Conservation (phyloP, 2,113 vertebrate genomes). For the Nothobranchius kuhntae region DNA sequence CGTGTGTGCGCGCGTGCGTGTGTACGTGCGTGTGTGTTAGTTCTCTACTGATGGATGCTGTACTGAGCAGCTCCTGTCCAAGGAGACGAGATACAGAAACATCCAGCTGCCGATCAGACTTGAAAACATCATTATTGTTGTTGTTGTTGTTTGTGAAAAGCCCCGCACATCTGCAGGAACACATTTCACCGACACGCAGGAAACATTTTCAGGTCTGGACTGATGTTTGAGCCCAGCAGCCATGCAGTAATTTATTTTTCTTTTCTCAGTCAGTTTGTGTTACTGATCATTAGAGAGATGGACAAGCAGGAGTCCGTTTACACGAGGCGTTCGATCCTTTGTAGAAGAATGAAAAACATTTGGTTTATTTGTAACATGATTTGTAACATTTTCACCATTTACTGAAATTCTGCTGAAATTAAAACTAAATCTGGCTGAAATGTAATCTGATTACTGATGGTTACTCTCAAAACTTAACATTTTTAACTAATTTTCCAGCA, state of each 20-base stretch:
- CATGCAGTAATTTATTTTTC: background rate
- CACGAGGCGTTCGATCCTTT: background rate
- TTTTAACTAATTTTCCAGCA: too few species aligned
- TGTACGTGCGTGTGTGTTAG: conserved; percentile 4
- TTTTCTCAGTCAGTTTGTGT: background rate
- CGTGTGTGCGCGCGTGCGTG: conserved; percentile 2
- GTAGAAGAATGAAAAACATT: background rate
- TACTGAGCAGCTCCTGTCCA: conserved; percentile 27
- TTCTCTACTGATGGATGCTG: conserved; percentile 58
- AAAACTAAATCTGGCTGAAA: background rate
- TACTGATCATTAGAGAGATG: conserved; percentile 53
- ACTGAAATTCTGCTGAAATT: background rate
- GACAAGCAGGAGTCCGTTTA: background rate
- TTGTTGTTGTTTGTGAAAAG: conserved; percentile 10
- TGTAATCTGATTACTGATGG: conserved; percentile 9
- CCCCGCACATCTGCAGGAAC: conserved; percentile 6
- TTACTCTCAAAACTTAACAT: too few species aligned
- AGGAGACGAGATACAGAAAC: background rate
- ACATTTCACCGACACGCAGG: background rate
- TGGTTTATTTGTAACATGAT: background rate
- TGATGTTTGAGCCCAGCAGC: background rate
- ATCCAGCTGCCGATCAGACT: conserved; percentile 16
- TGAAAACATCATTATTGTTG: conserved; percentile 8
- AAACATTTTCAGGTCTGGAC: too few species aligned
- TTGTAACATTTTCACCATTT: background rate